Conservation (phyloP, 2,888 invertebrate species). For the Napeogenes inachia region DNA sequence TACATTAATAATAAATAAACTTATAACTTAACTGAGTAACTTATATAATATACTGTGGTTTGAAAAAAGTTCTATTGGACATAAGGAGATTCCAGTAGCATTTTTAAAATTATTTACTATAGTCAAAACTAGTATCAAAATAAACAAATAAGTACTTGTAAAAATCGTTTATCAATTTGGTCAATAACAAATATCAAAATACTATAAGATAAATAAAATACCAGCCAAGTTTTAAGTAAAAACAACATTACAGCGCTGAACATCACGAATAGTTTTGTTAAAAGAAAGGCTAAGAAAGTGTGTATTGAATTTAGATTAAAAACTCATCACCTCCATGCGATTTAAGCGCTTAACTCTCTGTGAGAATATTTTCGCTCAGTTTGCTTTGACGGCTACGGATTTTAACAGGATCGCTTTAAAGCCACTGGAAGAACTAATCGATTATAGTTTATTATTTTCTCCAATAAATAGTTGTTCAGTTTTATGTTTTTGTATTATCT, state of each 20-base stretch:
- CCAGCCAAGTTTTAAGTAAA: constrained; percentile 15
- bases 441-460: not conserved
- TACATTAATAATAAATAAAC: too few relatives aligned
- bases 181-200: too few relatives aligned
- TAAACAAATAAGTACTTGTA: too few relatives aligned
- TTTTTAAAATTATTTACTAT: too few relatives aligned
- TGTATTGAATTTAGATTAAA: constrained; percentile 32
- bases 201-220: not conserved
- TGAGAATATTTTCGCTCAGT: constrained; percentile 48
- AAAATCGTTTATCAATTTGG: too few relatives aligned
- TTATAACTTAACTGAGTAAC: too few relatives aligned
- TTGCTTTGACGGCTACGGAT: constrained; percentile 41
- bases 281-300: constrained; percentile 28
- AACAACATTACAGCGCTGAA: not conserved
- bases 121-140: too few relatives aligned
- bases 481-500: not conserved
- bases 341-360: constrained; percentile 31
- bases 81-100: too few relatives aligned
- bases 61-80: too few relatives aligned
- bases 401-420: constrained; percentile 22
- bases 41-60: too few relatives aligned
- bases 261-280: constrained; percentile 9
- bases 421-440: constrained; percentile 18
- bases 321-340: constrained; percentile 30
- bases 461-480: too few relatives aligned